These are phyloP conservation scores for Polymixis lichenea DNA, from an alignment of 2,888 invertebrate species.

Conservation along the genomic window DNA sequence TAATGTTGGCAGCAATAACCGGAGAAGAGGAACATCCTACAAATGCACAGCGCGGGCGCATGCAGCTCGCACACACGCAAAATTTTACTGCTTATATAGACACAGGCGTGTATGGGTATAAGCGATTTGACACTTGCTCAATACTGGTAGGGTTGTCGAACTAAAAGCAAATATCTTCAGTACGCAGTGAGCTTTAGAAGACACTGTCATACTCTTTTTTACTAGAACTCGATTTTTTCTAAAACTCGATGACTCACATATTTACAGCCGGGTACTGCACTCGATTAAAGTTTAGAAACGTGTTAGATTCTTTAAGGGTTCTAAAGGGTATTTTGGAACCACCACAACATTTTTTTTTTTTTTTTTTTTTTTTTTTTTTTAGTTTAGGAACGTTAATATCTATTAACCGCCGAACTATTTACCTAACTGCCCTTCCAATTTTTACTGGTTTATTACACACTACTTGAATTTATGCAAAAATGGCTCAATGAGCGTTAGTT, in stretches of 20 bases:
- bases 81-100: conserved; percentile 63
- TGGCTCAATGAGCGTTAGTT: too few species aligned
- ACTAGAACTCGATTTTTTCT: not conserved
- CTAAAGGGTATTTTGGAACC: too few species aligned
- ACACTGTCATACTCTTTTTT: not conserved
- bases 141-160: conserved; percentile 74
- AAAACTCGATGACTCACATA: not conserved
- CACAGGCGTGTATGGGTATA: conserved; percentile 67
- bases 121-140: conserved; percentile 82
- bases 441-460: too few species aligned
- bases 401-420: too few species aligned
- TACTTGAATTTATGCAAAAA: too few species aligned
- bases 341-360: too few species aligned
- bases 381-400: too few species aligned
- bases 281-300: not conserved
- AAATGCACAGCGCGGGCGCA: conserved; percentile 58
- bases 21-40: conserved; percentile 61
- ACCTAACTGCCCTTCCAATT: too few species aligned
- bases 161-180: not conserved
- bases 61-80: conserved; percentile 66
- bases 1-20: conserved; percentile 50
- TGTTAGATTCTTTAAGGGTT: too few species aligned
- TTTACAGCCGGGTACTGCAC: not conserved
- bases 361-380: too few species aligned
- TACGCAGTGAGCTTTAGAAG: not conserved